phyloP scores from a whole-genome alignment of 2,888 invertebrate species.

The Cordilura impudica region DNA sequence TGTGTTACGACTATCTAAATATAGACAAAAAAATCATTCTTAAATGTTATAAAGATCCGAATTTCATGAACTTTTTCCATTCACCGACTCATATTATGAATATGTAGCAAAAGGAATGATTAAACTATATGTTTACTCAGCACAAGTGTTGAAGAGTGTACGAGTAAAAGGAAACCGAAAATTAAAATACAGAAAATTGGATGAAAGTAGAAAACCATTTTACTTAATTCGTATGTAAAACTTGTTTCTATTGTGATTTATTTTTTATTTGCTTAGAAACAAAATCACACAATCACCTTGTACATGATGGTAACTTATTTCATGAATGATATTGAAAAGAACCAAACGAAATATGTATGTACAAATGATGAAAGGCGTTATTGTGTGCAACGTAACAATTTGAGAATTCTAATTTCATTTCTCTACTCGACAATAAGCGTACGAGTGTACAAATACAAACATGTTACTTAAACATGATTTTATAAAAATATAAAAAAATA shows the following conservation, averaged over 20 bases:
- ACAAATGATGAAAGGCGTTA: neutral
- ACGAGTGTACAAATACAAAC: neutral
- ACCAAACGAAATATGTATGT: neutral
- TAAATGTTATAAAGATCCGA: too few relatives aligned
- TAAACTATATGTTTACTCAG: too few relatives aligned
- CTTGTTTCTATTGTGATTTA: neutral
- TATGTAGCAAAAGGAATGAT: too few relatives aligned
- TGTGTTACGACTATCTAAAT: too few relatives aligned
- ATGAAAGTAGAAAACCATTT: neutral
- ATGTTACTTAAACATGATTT: neutral
- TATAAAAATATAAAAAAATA: too few relatives aligned
- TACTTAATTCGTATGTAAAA: neutral
- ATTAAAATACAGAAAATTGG: too few relatives aligned
- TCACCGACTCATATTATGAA: too few relatives aligned
- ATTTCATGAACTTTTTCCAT: too few relatives aligned
- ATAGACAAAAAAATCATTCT: too few relatives aligned
- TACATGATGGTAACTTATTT: neutral
- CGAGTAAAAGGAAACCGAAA: too few relatives aligned
- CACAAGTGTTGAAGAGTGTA: too few relatives aligned
- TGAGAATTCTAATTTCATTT: constrained; percentile 11
- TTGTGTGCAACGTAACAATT: neutral
- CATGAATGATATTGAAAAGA: neutral
- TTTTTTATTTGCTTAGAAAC: neutral
- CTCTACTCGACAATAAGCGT: neutral
- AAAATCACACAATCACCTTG: neutral